These are phyloP conservation scores for Lithophane semibrunnea DNA, from an alignment of 2,888 invertebrate genomes.

Conservation along the genomic window DNA sequence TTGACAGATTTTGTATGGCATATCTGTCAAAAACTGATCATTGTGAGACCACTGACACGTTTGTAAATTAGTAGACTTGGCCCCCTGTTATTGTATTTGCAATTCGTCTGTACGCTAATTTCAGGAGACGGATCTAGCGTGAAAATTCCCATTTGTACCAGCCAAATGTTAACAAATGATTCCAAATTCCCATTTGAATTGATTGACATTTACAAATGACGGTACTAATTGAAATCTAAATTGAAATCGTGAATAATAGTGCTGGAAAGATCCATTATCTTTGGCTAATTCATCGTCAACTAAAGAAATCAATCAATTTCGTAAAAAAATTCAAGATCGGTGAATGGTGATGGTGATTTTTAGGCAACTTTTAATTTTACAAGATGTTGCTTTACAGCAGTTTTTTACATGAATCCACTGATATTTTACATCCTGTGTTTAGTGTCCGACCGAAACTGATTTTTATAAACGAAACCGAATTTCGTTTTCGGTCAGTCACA, in stretches of 20 bases:
- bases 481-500: too few species aligned
- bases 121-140: constrained; percentile 17
- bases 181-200: constrained; percentile 9
- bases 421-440: not conserved
- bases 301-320: too few species aligned
- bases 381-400: not conserved
- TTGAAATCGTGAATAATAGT: constrained; percentile 34
- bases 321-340: not conserved
- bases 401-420: not conserved
- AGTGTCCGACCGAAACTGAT: too few species aligned
- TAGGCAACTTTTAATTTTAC: not conserved
- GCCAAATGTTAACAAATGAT: constrained; percentile 35
- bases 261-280: not conserved
- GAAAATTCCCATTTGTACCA: constrained; percentile 26
- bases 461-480: too few species aligned
- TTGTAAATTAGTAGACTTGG: too few species aligned
- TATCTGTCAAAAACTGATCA: too few species aligned
- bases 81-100: too few species aligned
- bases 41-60: too few species aligned
- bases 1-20: too few species aligned
- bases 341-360: not conserved
- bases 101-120: not conserved
- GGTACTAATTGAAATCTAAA: too few species aligned
- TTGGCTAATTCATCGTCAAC: too few species aligned
- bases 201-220: constrained; percentile 41